Conservation (phyloP, 2,888 invertebrate genomes). For the Sepioteuthis lessoniana region DNA sequence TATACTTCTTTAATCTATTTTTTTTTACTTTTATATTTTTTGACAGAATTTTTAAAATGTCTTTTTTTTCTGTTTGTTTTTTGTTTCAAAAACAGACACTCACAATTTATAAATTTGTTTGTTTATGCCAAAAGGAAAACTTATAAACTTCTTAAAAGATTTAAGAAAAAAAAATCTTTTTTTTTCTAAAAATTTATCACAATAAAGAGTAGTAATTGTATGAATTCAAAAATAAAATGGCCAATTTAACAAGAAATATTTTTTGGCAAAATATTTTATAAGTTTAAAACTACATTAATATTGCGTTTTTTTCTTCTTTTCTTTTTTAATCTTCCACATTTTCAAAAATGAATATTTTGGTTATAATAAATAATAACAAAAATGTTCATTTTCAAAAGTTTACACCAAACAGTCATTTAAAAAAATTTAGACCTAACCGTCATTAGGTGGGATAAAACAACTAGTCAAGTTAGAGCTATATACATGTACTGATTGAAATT, state of each 20-base stretch:
- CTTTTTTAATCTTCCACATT: too few relatives aligned
- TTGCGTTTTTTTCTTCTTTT: too few relatives aligned
- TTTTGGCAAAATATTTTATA: neutral
- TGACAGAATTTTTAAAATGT: neutral
- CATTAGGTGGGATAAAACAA: too few relatives aligned
- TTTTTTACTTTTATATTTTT: neutral
- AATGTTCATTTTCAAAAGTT: too few relatives aligned
- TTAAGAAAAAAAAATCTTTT: neutral
- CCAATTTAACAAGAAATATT: neutral
- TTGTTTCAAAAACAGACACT: neutral
- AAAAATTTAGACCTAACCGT: too few relatives aligned
- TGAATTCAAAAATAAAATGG: neutral
- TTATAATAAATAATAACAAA: too few relatives aligned
- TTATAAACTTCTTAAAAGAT: neutral
- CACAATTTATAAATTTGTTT: conserved; percentile 3
- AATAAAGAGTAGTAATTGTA: neutral
- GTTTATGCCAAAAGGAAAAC: conserved; percentile 23
- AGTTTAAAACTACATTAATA: neutral
- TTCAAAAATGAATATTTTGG: too few relatives aligned
- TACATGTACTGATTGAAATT: too few relatives aligned
- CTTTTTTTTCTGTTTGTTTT: too few relatives aligned
- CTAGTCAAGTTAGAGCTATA: too few relatives aligned
- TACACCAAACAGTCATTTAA: too few relatives aligned
- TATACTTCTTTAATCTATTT: neutral
- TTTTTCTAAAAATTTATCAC: neutral